phyloP scores from a whole-genome alignment of 1,140 invertebrate genomes.

The Temnothorax nylanderi region DNA sequence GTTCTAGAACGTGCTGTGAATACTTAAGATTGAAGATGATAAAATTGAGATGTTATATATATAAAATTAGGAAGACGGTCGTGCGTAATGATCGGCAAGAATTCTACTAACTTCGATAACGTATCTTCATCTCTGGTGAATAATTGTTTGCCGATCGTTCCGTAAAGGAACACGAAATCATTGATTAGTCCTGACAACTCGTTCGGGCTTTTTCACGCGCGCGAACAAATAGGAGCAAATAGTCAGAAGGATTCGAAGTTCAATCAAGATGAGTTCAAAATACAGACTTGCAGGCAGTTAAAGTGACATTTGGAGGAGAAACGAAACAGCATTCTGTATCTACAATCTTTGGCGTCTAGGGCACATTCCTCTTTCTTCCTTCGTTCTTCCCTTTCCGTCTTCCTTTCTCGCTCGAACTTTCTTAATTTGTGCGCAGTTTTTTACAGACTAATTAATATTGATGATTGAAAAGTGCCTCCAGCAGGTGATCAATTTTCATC shows the following conservation, averaged over 20 bases:
- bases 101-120: neutral
- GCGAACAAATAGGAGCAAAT: neutral
- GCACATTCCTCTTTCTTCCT: neutral
- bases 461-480: conserved; percentile 75
- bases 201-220: neutral
- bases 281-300: neutral
- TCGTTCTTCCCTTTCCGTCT: neutral
- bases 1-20: neutral
- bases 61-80: neutral
- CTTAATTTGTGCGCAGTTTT: conserved; percentile 73
- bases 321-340: neutral
- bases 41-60: neutral
- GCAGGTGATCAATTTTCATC: conserved; percentile 78
- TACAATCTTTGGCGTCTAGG: neutral
- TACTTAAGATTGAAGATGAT: neutral
- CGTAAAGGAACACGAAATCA: conserved; percentile 5
- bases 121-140: conserved; percentile 33
- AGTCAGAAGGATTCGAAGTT: conserved; percentile 26
- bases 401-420: conserved; percentile 71
- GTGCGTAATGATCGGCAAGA: neutral
- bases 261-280: neutral
- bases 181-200: conserved; percentile 11
- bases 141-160: neutral
- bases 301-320: conserved; percentile 8
- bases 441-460: conserved; percentile 79